These are phyloP conservation scores for Pammene aurita DNA, from an alignment of 2,888 invertebrate species.

Conservation along the genomic window DNA sequence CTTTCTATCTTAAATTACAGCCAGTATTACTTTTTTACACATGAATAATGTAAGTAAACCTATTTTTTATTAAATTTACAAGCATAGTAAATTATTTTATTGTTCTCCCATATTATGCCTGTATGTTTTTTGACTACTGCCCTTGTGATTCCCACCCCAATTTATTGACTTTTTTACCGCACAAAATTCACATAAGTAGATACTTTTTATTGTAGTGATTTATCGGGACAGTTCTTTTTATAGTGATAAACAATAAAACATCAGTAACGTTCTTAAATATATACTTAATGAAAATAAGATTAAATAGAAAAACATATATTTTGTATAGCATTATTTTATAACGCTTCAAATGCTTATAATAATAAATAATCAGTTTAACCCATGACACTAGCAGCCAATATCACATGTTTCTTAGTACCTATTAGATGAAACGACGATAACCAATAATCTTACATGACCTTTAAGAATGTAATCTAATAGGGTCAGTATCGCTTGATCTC, in stretches of 20 bases:
- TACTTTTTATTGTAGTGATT: not conserved
- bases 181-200: not conserved
- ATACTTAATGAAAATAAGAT: not conserved
- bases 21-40: slow-evolving; percentile 56
- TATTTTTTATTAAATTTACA: slow-evolving; percentile 1
- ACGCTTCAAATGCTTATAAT: slow-evolving; percentile 8
- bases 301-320: slow-evolving; percentile 7
- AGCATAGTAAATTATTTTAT: not conserved
- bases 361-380: slow-evolving; percentile 25
- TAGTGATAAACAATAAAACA: slow-evolving; percentile 1
- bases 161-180: not conserved
- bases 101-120: not conserved
- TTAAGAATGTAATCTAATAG: slow-evolving; percentile 31
- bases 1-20: slow-evolving; percentile 58
- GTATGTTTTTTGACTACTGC: no score
- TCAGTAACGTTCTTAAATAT: slow-evolving; percentile 1
- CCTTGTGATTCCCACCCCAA: no score
- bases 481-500: slow-evolving; percentile 27
- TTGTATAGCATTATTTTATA: slow-evolving; percentile 32
- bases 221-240: not conserved
- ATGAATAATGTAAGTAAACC: not conserved
- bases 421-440: slow-evolving; percentile 17
- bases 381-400: slow-evolving; percentile 40
- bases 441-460: slow-evolving; percentile 3
- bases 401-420: slow-evolving; percentile 38